These are phyloP conservation scores for Gephyroberyx darwinii DNA, from an alignment of 2,797 vertebrate genomes.

Conservation along the genomic window DNA sequence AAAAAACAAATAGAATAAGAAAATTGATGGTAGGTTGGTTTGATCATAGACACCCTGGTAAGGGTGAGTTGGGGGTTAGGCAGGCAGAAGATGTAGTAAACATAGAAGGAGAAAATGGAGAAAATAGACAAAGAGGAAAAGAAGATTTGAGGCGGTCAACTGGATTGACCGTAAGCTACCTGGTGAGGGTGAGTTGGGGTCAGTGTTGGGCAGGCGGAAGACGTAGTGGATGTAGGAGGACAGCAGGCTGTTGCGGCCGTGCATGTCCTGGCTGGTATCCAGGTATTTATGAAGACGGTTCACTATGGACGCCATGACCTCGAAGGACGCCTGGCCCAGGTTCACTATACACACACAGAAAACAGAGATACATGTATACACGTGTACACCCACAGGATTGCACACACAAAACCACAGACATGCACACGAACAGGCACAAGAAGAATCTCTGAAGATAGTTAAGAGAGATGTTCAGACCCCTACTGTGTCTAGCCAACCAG, in stretches of 20 bases:
- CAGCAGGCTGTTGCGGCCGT: slow-evolving; percentile 94
- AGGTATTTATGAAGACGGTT: slow-evolving; percentile 98
- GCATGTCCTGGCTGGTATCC: slow-evolving; percentile 96
- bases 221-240: slow-evolving; percentile 97
- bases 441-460: neutral
- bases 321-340: slow-evolving; percentile 96
- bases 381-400: no score
- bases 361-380: neutral
- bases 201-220: slow-evolving; percentile 95
- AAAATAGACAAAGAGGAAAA: slow-evolving; percentile 32
- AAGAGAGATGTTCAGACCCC: no score
- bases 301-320: slow-evolving; percentile 97
- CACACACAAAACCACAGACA: slow-evolving; percentile 3
- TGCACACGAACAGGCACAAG: neutral
- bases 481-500: neutral
- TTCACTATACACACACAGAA: slow-evolving; percentile 84
- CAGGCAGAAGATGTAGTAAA: slow-evolving; percentile 44
- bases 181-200: slow-evolving; percentile 94
- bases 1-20: slow-evolving; percentile 58
- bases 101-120: slow-evolving; percentile 45
- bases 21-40: slow-evolving; percentile 64
- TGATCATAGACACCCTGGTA: slow-evolving; percentile 34
- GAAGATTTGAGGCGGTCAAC: neutral
- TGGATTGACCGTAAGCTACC: slow-evolving; percentile 77
- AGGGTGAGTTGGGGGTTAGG: slow-evolving; percentile 19